Conservation (phyloP, 2,797 vertebrate species). For the Pangasius sanitwongsei region DNA sequence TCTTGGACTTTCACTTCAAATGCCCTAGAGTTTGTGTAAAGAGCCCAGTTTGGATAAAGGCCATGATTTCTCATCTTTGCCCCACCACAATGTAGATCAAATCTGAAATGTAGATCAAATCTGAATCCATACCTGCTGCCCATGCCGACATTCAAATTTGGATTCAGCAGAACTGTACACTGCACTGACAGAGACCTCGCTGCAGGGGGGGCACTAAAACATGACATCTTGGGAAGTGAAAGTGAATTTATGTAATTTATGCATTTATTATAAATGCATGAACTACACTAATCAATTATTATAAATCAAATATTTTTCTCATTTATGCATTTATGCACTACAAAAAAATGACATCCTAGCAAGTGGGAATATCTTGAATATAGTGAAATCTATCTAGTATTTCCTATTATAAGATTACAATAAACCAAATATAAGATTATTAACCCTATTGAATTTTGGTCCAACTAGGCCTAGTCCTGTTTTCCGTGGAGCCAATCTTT, state of each 20-base stretch:
- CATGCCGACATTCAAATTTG: not conserved
- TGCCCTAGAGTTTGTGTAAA: not conserved
- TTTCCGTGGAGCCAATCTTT: not conserved
- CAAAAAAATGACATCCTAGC: not conserved
- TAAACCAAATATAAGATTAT: not conserved
- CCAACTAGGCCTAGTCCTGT: not conserved
- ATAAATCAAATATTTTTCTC: not conserved
- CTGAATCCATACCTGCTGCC: not conserved
- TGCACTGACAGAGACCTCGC: not conserved
- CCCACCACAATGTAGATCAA: not conserved
- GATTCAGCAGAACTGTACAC: not conserved
- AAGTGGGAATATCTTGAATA: not conserved
- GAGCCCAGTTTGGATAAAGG: not conserved
- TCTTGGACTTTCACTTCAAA: not conserved
- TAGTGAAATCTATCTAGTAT: not conserved
- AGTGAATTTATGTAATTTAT: not conserved
- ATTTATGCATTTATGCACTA: not conserved
- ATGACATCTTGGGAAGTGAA: not conserved
- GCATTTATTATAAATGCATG: no score
- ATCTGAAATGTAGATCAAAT: not conserved
- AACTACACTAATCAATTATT: not conserved
- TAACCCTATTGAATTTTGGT: not conserved
- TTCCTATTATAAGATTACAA: not conserved
- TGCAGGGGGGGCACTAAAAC: not conserved
- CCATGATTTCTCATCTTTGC: not conserved